Base-by-base conservation (phyloP, 2,888 invertebrate species). In the Drosophila mayaguana region DNA sequence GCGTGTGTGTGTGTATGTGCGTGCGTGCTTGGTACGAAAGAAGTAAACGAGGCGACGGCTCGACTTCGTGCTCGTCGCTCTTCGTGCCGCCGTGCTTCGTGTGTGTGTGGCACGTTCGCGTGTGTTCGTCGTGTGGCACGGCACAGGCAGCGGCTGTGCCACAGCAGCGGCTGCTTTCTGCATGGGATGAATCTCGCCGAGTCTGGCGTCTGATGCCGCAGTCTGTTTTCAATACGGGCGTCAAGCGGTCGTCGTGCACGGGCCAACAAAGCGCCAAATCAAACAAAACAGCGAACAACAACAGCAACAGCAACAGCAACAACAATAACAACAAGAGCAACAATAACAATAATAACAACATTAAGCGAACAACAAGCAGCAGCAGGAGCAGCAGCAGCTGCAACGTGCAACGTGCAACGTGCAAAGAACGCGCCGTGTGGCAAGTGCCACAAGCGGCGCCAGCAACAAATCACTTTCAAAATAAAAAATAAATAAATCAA, bases 181-280 rank as follows among this genome's bases (percentile, higher is more conserved):
- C 87, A 84, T 82, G 88, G 91, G 88, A 92, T 90, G 91, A 91
- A 91, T 90, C 90, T 88, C 80, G 80, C 81, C 3, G 48, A 76
- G 80, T 81, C 83, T 83, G 73, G 36, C 36, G 32, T 32, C 88
- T 83, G 76, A 63, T 78, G 82, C 89, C 90, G 91, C 91, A 92
- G 92, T 92, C 92, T 92, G 91, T 92, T 91, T 92, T 90, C 89
- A 82, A 90, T 88, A 91, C 92, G 92, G 92, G 93, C 93, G 92
- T 92, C 87, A 92, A 91, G 91, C 91, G 92, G 92, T 92, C 91
- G 91, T 89, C 91, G 91, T 82, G 90, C 79, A 72, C 85, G 86
- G 83, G 46, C 76, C 76, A 76, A 57, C 60, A 42, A 46, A 22
- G 55, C 22, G 34, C 34, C 34, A 48, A 65, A 22, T 16, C 32